Evolutionary conservation across 2,888 invertebrate species (phyloP).

Genomic region (Geotrupes spiniger): DNA sequence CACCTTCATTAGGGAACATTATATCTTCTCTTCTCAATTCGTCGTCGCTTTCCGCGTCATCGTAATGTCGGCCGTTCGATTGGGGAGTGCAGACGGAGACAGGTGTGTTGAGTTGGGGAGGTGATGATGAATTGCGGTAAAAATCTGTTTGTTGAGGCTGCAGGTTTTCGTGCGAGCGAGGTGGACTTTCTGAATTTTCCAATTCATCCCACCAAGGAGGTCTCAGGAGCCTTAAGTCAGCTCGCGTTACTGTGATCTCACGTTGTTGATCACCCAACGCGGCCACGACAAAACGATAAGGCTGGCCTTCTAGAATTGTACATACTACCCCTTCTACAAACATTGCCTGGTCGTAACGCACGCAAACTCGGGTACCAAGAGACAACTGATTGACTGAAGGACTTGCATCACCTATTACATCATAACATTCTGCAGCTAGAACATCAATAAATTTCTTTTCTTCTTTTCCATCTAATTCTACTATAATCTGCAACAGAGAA

Average conservation of each 20-base stretch:
- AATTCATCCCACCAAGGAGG: constrained; percentile 98
- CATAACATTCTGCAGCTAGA: constrained; percentile 74
- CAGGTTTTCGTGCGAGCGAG: constrained; percentile 16
- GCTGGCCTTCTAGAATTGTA: constrained; percentile 61
- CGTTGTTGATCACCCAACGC: constrained; percentile 52
- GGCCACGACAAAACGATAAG: constrained; percentile 68
- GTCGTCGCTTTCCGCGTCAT: constrained; percentile 86
- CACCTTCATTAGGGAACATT: constrained; percentile 77
- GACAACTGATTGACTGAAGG: constrained; percentile 81
- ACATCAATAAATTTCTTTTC: constrained; percentile 74
- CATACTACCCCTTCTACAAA: constrained; percentile 85
- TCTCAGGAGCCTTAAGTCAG: constrained; percentile 83
- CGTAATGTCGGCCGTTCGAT: constrained; percentile 63
- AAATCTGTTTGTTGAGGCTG: constrained; percentile 44
- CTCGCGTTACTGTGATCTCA: constrained; percentile 67
- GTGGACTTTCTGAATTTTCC: constrained; percentile 55
- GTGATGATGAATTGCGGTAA: constrained; percentile 60
- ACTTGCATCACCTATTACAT: constrained; percentile 90
- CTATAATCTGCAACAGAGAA: constrained; percentile 61
- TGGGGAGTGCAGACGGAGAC: constrained; percentile 55
- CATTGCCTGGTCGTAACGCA: constrained; percentile 66
- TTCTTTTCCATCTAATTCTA: constrained; percentile 78
- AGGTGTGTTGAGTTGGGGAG: constrained; percentile 52
- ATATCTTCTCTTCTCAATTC: constrained; percentile 85
- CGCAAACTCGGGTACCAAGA: constrained; percentile 78